These are phyloP conservation scores for Trachelus stipa DNA, from an alignment of 2,888 invertebrate species.

Conservation along the genomic window DNA sequence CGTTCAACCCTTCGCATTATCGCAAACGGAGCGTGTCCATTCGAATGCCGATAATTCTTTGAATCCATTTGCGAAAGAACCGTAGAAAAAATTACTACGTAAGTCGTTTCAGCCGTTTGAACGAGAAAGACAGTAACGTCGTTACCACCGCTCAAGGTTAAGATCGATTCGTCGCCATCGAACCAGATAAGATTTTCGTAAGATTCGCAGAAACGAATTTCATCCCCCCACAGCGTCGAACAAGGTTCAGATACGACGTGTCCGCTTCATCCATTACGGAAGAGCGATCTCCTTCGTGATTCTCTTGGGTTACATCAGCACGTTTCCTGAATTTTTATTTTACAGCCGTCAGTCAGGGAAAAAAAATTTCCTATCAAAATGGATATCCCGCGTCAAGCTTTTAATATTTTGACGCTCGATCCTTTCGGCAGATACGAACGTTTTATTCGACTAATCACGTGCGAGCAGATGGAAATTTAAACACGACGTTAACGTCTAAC, in stretches of 20 bases:
- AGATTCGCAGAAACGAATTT: not conserved
- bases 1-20: not conserved
- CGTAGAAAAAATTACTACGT: not conserved
- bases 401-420: no score
- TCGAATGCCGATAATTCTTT: not conserved
- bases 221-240: not conserved
- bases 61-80: not conserved
- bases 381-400: no score
- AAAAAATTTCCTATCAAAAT: not conserved
- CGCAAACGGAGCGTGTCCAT: not conserved
- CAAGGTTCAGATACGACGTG: not conserved
- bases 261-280: no score
- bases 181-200: not conserved
- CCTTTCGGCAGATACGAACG: no score
- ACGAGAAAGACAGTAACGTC: not conserved
- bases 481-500: not conserved
- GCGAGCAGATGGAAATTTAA: not conserved
- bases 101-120: not conserved
- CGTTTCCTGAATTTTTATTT: not conserved
- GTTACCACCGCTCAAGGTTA: not conserved
- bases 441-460: no score
- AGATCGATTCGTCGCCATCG: not conserved
- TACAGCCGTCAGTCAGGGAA: not conserved
- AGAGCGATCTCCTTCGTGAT: not conserved
- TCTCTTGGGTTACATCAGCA: not conserved